Conservation (phyloP, 2,113 vertebrate genomes). For the Danionella cerebrum region DNA sequence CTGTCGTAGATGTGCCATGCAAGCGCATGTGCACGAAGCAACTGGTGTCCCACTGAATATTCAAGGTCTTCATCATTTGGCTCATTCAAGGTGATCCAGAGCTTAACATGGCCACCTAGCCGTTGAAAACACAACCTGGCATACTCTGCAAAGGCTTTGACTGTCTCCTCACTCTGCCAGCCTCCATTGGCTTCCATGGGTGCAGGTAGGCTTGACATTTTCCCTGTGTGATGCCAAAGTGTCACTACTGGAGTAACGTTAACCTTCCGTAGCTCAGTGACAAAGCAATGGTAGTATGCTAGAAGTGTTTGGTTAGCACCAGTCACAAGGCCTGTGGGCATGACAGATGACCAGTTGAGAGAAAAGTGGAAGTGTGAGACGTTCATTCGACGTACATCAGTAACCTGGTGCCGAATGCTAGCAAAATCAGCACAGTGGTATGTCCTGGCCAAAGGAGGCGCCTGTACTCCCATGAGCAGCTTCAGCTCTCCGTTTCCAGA, state of each 20-base stretch:
- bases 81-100: conserved; percentile 92
- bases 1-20: conserved; percentile 82
- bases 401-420: conserved; percentile 74
- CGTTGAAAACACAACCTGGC: conserved; percentile 80
- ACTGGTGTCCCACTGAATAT: conserved; percentile 76
- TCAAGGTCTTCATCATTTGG: conserved; percentile 75
- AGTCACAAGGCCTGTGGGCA: conserved; percentile 73
- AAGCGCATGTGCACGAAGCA: conserved; percentile 81
- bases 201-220: conserved; percentile 73
- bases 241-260: conserved; percentile 86
- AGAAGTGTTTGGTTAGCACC: conserved; percentile 75
- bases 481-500: conserved; percentile 76
- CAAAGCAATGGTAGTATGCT: conserved; percentile 82
- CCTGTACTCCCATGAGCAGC: conserved; percentile 66
- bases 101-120: conserved; percentile 75
- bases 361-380: conserved; percentile 88
- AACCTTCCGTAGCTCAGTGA: conserved; percentile 73
- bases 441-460: conserved; percentile 47
- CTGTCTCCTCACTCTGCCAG: conserved; percentile 77
- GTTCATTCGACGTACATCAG: conserved; percentile 69
- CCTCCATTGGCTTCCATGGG: conserved; percentile 65
- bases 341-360: conserved; percentile 83
- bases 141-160: conserved; percentile 78
- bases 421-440: conserved; percentile 77
- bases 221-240: conserved; percentile 77